Evolutionary conservation across 1,140 invertebrate species (phyloP).

Genomic region (Pogonomyrmex barbatus): DNA sequence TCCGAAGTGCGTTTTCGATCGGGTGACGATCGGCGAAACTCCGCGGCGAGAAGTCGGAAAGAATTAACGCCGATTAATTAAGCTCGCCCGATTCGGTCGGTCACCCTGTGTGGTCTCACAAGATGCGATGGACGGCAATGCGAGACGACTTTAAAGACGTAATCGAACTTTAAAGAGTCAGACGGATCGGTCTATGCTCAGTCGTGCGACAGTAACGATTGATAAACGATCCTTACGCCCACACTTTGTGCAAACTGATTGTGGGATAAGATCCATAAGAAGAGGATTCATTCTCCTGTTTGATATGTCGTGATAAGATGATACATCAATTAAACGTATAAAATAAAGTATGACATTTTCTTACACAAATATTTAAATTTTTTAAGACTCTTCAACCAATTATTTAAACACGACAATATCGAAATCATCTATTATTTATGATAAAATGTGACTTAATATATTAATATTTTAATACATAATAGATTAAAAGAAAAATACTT

Average conservation of each 20-base stretch:
- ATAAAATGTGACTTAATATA: background rate
- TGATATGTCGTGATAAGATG: background rate
- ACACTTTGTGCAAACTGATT: constrained; percentile 44
- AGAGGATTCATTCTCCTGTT: background rate
- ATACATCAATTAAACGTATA: background rate
- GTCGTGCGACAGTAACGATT: constrained; percentile 38
- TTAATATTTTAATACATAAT: background rate
- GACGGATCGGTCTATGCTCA: constrained; percentile 50
- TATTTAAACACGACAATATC: background rate
- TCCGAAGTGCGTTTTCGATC: constrained; percentile 44
- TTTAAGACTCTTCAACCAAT: too few relatives aligned
- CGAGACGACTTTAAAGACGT: constrained; percentile 21
- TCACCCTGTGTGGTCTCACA: constrained; percentile 67
- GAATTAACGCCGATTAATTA: constrained; percentile 75
- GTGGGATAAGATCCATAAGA: background rate
- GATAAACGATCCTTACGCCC: constrained; percentile 44
- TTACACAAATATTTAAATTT: background rate
- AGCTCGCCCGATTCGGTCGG: constrained; percentile 58
- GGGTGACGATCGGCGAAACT: constrained; percentile 36
- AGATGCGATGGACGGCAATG: constrained; percentile 16
- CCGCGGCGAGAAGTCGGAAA: constrained; percentile 39
- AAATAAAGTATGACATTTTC: background rate
- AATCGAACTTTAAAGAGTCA: constrained; percentile 54
- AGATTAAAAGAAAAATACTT: too few relatives aligned
- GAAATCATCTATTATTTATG: background rate